Percentiles rank a stretch among this genome's conserved stretches.
These are phyloP conservation scores for Nineta flava DNA, from an alignment of 2,888 invertebrate genomes.

Conservation along the genomic window DNA sequence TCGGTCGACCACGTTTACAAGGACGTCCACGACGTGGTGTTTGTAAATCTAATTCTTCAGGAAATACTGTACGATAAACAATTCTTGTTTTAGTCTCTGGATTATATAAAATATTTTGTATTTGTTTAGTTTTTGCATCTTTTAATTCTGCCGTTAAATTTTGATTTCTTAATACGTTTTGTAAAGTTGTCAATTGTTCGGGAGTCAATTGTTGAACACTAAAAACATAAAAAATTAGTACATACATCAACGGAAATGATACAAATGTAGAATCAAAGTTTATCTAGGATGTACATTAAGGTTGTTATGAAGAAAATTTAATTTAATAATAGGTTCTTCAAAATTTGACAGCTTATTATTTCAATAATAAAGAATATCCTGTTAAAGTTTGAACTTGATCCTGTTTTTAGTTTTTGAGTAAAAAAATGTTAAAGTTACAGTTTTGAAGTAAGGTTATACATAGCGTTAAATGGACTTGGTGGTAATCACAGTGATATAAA, in stretches of 20 bases:
- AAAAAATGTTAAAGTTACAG: too few relatives aligned
- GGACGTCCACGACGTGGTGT: constrained; percentile 12
- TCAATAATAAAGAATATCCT: too few relatives aligned
- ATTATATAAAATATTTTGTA: constrained; percentile 6
- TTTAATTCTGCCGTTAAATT: not conserved
- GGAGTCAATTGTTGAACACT: constrained; percentile 2
- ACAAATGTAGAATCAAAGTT: too few relatives aligned
- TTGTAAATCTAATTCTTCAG: constrained; percentile 21
- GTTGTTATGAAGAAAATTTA: too few relatives aligned
- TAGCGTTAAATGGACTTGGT: too few relatives aligned
- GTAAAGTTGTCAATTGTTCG: constrained; percentile 3
- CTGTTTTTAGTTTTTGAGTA: too few relatives aligned
- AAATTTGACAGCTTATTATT: too few relatives aligned
- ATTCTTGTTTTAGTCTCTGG: constrained; percentile 12
- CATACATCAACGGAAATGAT: not conserved
- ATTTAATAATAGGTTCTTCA: too few relatives aligned
- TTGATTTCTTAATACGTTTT: not conserved
- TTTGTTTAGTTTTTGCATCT: not conserved
- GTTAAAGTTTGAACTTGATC: too few relatives aligned
- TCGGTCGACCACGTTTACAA: constrained; percentile 19
- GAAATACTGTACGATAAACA: constrained; percentile 22
- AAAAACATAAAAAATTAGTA: not conserved
- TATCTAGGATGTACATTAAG: too few relatives aligned
- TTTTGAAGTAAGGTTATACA: too few relatives aligned
- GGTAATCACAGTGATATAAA: too few relatives aligned